phyloP scores from a whole-genome alignment of 2,888 invertebrate genomes.

The Agrenia bidenticulata region DNA sequence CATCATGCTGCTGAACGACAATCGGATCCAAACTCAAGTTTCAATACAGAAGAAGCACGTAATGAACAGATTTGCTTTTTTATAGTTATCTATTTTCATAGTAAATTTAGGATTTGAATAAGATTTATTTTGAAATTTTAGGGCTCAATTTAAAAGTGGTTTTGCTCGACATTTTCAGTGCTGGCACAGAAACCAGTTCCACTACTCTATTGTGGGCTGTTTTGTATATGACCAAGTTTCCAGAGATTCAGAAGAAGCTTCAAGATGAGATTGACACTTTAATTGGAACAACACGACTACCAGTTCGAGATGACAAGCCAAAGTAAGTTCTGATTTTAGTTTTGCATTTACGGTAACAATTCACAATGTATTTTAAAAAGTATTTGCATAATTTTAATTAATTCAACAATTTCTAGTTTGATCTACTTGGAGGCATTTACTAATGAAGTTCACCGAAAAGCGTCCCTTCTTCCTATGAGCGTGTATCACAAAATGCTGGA shows the following conservation, averaged over 20 bases:
- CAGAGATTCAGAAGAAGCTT: slow-evolving; percentile 33
- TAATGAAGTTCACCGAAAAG: slow-evolving; percentile 64
- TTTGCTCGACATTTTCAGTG: slow-evolving; percentile 30
- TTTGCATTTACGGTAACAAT: too few relatives aligned
- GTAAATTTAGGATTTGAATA: too few relatives aligned
- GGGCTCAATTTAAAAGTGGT: slow-evolving; percentile 18
- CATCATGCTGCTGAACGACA: slow-evolving; percentile 7
- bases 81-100: too few relatives aligned
- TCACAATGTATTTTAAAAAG: not conserved
- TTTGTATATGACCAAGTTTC: slow-evolving; percentile 23
- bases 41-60: slow-evolving; percentile 30
- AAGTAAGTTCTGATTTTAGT: slow-evolving; percentile 28
- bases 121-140: slow-evolving; percentile 3
- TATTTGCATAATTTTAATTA: not conserved
- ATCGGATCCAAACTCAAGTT: slow-evolving; percentile 7
- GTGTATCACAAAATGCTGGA: slow-evolving; percentile 62
- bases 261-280: slow-evolving; percentile 31
- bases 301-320: slow-evolving; percentile 27
- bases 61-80: too few relatives aligned
- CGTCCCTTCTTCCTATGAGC: slow-evolving; percentile 65
- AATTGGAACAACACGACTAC: slow-evolving; percentile 27
- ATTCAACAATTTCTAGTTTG: slow-evolving; percentile 58
- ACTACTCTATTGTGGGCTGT: slow-evolving; percentile 34
- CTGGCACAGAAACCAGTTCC: slow-evolving; percentile 34
- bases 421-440: slow-evolving; percentile 66